Percentiles rank a stretch among this genome's conserved stretches.
Conservation (phyloP, 1,140 invertebrate species). For the Lepidurus arcticus region DNA sequence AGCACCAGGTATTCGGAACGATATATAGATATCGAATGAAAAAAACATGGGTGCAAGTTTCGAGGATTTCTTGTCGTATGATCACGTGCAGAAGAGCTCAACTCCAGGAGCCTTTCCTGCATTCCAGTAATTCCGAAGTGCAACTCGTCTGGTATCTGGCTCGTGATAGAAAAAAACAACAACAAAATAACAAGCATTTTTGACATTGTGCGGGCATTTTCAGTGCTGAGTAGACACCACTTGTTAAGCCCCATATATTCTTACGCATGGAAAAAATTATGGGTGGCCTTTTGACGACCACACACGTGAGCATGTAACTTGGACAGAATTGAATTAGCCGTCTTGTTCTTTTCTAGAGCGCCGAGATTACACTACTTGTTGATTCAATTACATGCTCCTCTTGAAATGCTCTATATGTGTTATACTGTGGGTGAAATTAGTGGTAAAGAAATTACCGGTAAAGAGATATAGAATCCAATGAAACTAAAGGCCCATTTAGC, state of each 20-base stretch:
- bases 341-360: not conserved
- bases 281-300: constrained; percentile 20
- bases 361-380: not conserved
- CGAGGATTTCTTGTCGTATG: not conserved
- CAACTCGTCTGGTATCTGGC: constrained; percentile 3
- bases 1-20: not conserved
- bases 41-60: not conserved
- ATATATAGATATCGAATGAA: not conserved
- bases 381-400: not conserved
- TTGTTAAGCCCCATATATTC: not conserved
- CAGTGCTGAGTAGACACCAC: not conserved
- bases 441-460: too few species aligned
- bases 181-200: not conserved
- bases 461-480: too few species aligned
- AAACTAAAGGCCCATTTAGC: too few species aligned
- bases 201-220: not conserved
- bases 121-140: not conserved
- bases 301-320: not conserved
- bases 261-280: not conserved
- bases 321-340: not conserved
- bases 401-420: too few species aligned
- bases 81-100: constrained; percentile 11
- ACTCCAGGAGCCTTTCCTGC: not conserved
- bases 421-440: too few species aligned
- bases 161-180: not conserved